Percentiles rank a stretch among this genome's conserved stretches.
Conservation (phyloP, 30 jellyfish, hydroid and myxozoan species). For the Mastigias papua region DNA sequence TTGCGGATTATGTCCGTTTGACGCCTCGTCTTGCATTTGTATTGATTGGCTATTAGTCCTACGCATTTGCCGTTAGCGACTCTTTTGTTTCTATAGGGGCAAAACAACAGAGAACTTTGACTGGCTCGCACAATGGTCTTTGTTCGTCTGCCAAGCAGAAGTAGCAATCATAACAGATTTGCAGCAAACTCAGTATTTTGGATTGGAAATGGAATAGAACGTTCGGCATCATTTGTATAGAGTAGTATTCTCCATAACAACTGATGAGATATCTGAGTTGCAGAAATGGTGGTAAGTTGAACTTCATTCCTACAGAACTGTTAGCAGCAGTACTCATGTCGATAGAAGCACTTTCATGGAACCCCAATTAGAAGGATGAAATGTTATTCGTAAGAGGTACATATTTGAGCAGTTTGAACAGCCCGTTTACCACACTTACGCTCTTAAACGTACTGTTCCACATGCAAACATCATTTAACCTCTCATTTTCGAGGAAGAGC, state of each 20-base stretch:
- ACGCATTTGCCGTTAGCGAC: neutral
- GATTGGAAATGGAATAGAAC: too few species aligned
- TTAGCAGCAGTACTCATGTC: too few species aligned
- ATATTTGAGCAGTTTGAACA: too few species aligned
- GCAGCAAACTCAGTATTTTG: neutral
- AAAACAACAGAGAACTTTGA: neutral
- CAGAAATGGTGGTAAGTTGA: neutral
- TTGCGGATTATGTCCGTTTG: neutral
- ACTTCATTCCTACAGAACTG: neutral
- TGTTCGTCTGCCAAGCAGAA: neutral
- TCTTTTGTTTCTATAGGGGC: neutral
- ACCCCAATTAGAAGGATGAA: too few species aligned
- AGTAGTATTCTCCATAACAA: too few species aligned
- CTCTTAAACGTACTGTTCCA: too few species aligned
- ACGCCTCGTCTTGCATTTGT: neutral
- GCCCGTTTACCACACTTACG: too few species aligned
- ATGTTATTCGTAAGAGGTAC: too few species aligned
- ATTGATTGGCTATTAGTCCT: neutral
- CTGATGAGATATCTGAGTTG: neutral
- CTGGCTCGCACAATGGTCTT: neutral
- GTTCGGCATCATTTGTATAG: too few species aligned
- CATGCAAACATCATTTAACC: too few species aligned
- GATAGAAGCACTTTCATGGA: too few species aligned
- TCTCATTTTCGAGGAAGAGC: too few species aligned
- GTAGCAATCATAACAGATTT: neutral